Percentiles rank a stretch among this genome's conserved stretches.
These are phyloP conservation scores for Amblyjoppa proteus DNA, from an alignment of 2,888 invertebrate genomes.

Conservation along the genomic window DNA sequence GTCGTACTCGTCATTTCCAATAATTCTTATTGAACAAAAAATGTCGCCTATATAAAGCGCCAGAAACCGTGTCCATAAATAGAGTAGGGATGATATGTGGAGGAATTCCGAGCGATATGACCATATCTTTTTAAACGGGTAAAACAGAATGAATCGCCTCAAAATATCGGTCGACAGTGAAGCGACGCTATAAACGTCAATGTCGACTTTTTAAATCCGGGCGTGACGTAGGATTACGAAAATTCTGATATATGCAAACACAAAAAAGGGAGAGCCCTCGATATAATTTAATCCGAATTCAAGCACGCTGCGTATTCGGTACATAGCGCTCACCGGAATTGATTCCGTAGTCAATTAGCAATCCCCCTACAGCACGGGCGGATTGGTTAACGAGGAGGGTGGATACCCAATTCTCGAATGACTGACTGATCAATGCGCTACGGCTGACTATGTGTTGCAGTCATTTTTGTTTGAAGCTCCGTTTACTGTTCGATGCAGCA, in stretches of 20 bases:
- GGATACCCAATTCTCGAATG: constrained; percentile 37
- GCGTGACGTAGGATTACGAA: background rate
- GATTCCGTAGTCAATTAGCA: constrained; percentile 43
- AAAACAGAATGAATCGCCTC: background rate
- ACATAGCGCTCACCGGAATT: background rate
- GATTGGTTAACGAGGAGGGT: constrained; percentile 40
- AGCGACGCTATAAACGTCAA: background rate
- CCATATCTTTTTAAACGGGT: background rate
- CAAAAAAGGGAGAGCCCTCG: background rate
- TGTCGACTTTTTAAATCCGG: background rate
- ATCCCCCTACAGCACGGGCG: constrained; percentile 5
- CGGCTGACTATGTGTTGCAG: background rate
- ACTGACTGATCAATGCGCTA: background rate
- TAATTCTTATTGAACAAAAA: background rate
- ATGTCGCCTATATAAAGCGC: background rate
- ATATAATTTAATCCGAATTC: constrained; percentile 10
- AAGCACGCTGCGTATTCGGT: background rate
- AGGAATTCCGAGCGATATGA: background rate
- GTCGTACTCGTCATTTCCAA: background rate
- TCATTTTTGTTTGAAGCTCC: constrained; percentile 16
- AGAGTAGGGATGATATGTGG: too few species aligned
- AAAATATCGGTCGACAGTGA: background rate
- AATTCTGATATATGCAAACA: too few species aligned
- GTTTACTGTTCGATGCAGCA: background rate
- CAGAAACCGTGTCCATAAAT: background rate